phyloP scores from a whole-genome alignment of 2,888 invertebrate genomes.

The Plagodis dolabraria region DNA sequence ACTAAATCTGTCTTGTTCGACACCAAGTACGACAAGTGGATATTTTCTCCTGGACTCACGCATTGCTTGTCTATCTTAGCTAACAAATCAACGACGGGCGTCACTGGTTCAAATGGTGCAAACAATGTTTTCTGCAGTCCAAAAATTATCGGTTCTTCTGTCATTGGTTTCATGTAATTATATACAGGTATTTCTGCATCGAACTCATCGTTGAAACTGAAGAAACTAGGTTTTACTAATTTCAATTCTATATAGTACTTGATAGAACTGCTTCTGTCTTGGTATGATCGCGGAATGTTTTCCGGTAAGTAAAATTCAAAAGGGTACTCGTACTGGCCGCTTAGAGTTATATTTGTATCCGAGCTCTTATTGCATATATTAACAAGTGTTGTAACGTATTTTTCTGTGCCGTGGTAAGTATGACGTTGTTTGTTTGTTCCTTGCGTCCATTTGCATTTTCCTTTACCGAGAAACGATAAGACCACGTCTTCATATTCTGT shows the following conservation, averaged over 20 bases:
- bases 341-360: constrained; percentile 9
- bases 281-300: constrained; percentile 31
- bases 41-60: constrained; percentile 30
- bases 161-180: constrained; percentile 17
- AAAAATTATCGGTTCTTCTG: constrained; percentile 28
- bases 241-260: constrained; percentile 22
- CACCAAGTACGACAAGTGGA: constrained; percentile 13
- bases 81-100: constrained; percentile 20
- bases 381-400: constrained; percentile 12
- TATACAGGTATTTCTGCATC: constrained; percentile 32
- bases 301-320: constrained; percentile 33
- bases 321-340: constrained; percentile 29
- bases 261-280: constrained; percentile 23
- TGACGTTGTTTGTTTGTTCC: constrained; percentile 2
- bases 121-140: constrained; percentile 30
- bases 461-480: constrained; percentile 30
- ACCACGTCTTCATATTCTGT: constrained; percentile 29
- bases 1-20: constrained; percentile 26
- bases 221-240: constrained; percentile 28
- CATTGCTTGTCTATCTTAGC: constrained; percentile 21
- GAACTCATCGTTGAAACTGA: constrained; percentile 27
- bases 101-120: constrained; percentile 17
- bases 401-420: constrained; percentile 20
- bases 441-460: constrained; percentile 27
- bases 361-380: constrained; percentile 16